Conservation (phyloP, 2,797 vertebrate genomes). For the Xenops minutus region DNA sequence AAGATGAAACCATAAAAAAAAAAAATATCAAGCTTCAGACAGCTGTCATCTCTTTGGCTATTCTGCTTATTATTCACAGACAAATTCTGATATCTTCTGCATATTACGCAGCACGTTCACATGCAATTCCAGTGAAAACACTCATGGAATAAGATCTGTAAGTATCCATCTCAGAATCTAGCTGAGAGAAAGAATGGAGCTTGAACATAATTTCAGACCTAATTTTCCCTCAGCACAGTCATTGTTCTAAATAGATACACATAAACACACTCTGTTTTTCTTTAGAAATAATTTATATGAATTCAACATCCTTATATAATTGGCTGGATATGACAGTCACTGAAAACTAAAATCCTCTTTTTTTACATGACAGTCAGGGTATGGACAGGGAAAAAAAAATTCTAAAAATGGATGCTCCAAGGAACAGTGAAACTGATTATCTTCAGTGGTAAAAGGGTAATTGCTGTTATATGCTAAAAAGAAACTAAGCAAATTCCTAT, state of each 20-base stretch:
- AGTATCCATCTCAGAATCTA: neutral
- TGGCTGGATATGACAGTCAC: neutral
- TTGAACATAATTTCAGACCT: slow-evolving; percentile 8
- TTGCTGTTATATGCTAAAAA: neutral
- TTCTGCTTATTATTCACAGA: slow-evolving; percentile 8
- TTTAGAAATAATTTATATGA: neutral
- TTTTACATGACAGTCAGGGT: neutral
- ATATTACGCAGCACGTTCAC: neutral
- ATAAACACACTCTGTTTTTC: neutral
- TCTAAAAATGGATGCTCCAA: neutral
- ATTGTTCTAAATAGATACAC: neutral
- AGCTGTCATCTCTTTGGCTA: slow-evolving; percentile 2
- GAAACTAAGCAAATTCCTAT: neutral
- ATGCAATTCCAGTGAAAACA: neutral
- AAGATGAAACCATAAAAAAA: neutral
- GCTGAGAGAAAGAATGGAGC: neutral
- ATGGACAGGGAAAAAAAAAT: neutral
- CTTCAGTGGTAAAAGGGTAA: slow-evolving; percentile 6
- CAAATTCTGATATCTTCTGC: neutral
- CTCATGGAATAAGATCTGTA: neutral
- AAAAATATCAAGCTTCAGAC: neutral
- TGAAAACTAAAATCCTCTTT: neutral
- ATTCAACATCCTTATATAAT: neutral
- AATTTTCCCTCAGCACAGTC: neutral
- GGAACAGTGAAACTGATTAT: neutral